Conservation (phyloP, 2,888 invertebrate species). For the Megalurothrips usitatus region DNA sequence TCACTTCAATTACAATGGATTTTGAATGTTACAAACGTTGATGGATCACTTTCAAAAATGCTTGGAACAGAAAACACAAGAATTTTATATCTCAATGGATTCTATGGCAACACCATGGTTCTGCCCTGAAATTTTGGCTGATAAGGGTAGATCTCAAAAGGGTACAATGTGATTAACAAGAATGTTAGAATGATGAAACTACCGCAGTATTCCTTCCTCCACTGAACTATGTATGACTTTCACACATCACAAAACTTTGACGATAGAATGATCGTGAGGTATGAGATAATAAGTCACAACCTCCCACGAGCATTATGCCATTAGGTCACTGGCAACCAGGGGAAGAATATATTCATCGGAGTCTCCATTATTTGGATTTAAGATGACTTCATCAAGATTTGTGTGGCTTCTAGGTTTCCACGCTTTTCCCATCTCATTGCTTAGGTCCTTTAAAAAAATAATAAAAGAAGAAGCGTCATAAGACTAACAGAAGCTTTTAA, state of each 20-base stretch:
- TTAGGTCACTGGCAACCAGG: conserved; percentile 50
- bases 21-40: background rate
- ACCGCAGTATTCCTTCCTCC: conserved; percentile 1
- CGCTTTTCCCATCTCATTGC: conserved; percentile 51
- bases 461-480: conserved; percentile 19
- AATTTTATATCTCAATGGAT: background rate
- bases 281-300: background rate
- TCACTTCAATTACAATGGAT: background rate
- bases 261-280: background rate
- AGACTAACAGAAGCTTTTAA: background rate
- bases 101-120: background rate
- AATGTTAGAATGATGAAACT: background rate
- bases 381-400: conserved; percentile 54
- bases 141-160: background rate
- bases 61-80: background rate
- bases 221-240: conserved; percentile 33
- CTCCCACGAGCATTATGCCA: background rate
- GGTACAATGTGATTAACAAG: background rate
- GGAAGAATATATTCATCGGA: conserved; percentile 57
- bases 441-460: conserved; percentile 50
- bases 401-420: conserved; percentile 54
- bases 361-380: conserved; percentile 51
- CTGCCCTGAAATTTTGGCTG: no score
- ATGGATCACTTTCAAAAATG: background rate
- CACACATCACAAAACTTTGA: conserved; percentile 25